Conservation (phyloP, 1,140 invertebrate genomes). For the Halictus rubicundus region DNA sequence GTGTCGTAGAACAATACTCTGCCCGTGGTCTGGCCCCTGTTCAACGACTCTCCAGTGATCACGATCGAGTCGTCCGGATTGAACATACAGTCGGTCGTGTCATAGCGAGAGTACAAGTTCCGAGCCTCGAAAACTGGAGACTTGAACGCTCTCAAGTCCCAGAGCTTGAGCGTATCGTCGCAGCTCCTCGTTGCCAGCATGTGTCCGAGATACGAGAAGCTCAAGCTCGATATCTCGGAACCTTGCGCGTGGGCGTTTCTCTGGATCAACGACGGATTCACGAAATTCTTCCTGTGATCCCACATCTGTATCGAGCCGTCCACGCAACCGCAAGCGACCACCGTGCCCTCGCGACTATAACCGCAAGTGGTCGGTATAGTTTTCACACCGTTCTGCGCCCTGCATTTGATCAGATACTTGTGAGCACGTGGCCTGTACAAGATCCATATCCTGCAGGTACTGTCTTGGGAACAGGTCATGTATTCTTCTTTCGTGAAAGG, state of each 20-base stretch:
- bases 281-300: constrained; percentile 93
- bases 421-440: constrained; percentile 89
- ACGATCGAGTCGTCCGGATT: constrained; percentile 96
- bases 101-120: constrained; percentile 91
- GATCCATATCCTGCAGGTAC: constrained; percentile 95
- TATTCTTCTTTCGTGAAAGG: constrained; percentile 96
- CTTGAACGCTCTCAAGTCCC: constrained; percentile 94
- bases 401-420: constrained; percentile 93
- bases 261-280: constrained; percentile 89
- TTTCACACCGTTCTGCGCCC: constrained; percentile 93
- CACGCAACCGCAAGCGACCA: constrained; percentile 93
- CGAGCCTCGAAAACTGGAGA: constrained; percentile 86
- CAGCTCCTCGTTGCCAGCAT: constrained; percentile 90
- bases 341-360: constrained; percentile 93
- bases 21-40: constrained; percentile 86
- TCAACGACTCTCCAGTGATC: constrained; percentile 92
- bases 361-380: constrained; percentile 92
- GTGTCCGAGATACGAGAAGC: constrained; percentile 94
- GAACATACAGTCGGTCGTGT: constrained; percentile 96
- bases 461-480: constrained; percentile 95
- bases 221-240: constrained; percentile 90
- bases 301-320: constrained; percentile 99
- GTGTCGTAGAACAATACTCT: constrained; percentile 91
- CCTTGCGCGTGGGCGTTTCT: constrained; percentile 91
- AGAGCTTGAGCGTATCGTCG: constrained; percentile 97